These are phyloP conservation scores for Ormyrus thymus DNA, from an alignment of 2,888 invertebrate genomes.

Conservation along the genomic window DNA sequence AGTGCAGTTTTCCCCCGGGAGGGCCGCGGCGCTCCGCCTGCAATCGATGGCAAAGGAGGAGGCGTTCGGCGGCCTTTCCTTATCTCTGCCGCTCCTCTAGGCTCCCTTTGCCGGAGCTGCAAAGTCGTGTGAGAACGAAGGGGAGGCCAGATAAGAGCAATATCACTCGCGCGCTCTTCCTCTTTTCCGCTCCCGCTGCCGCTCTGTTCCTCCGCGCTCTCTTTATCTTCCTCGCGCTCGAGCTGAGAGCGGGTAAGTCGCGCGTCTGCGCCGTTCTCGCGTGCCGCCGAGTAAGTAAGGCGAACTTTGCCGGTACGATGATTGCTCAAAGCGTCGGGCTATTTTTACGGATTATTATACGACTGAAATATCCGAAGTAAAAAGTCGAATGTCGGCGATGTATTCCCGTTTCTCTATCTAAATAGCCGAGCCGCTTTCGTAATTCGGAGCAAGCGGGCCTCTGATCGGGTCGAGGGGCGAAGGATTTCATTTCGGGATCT, in stretches of 20 bases:
- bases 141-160: too few relatives aligned
- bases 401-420: too few relatives aligned
- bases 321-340: too few relatives aligned
- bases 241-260: background rate
- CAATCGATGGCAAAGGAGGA: background rate
- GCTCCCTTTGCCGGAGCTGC: background rate
- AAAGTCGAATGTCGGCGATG: too few relatives aligned
- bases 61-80: background rate
- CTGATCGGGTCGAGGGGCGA: slow-evolving; percentile 10
- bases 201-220: background rate
- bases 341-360: too few relatives aligned
- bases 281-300: too few relatives aligned
- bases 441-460: too few relatives aligned
- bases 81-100: background rate
- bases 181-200: background rate
- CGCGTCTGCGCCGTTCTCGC: background rate
- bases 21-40: too few relatives aligned
- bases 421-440: too few relatives aligned
- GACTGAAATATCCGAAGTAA: too few relatives aligned
- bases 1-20: background rate
- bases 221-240: slow-evolving; percentile 33
- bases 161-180: background rate
- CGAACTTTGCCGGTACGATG: background rate
- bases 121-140: too few relatives aligned
- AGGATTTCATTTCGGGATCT: slow-evolving; percentile 64